phyloP scores from a whole-genome alignment of 1,140 invertebrate genomes.

The Drosophila leontia region DNA sequence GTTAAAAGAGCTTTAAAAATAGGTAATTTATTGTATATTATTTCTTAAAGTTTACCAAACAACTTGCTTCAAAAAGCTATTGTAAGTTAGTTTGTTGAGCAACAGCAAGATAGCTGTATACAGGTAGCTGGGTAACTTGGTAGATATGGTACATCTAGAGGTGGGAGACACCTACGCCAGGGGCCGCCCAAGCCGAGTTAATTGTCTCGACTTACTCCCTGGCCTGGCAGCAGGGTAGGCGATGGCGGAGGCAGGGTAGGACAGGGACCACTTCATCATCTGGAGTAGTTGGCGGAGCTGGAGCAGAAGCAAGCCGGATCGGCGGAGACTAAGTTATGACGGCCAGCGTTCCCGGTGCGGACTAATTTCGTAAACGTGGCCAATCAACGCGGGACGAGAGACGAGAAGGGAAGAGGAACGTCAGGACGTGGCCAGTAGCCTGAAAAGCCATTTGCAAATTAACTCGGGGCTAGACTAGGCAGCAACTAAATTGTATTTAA shows the following conservation, averaged over 20 bases:
- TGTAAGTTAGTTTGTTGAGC: constrained; percentile 5
- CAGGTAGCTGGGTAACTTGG: constrained; percentile 12
- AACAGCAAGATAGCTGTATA: not conserved
- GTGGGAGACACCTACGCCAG: constrained; percentile 44
- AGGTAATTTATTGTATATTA: not conserved
- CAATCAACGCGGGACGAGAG: constrained; percentile 54
- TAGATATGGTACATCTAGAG: not conserved
- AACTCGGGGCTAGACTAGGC: constrained; percentile 72
- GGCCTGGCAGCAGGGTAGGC: not conserved
- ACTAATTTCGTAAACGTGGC: constrained; percentile 80
- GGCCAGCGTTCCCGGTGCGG: constrained; percentile 37
- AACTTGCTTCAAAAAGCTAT: not conserved
- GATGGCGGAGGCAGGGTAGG: not conserved
- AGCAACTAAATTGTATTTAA: constrained; percentile 81
- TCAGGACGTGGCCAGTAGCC: constrained; percentile 54
- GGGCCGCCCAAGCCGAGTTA: constrained; percentile 46
- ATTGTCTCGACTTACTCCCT: constrained; percentile 60
- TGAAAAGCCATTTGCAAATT: constrained; percentile 79
- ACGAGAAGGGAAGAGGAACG: not conserved
- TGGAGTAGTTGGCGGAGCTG: constrained; percentile 8
- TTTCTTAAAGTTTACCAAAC: not conserved
- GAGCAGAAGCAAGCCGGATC: constrained; percentile 9
- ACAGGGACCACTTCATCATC: constrained; percentile 59
- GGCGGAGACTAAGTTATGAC: constrained; percentile 50
- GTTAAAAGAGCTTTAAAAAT: not conserved